Percentiles rank a stretch among this genome's conserved stretches.
phyloP scores from a whole-genome alignment of 1,140 invertebrate genomes.

The Telenomus remus region DNA sequence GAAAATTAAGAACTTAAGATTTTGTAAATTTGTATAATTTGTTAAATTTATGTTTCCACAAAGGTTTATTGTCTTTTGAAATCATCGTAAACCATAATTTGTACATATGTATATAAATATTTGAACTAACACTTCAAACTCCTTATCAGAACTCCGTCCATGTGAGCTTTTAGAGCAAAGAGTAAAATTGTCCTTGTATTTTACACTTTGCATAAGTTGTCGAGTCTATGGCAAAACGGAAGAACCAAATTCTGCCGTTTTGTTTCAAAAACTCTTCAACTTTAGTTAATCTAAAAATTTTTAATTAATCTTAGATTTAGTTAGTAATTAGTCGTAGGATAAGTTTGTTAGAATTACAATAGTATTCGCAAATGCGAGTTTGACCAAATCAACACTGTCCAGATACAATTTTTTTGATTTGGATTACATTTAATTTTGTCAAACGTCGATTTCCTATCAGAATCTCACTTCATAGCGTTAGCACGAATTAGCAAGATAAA shows the following conservation, averaged over 20 bases:
- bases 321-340: too few species aligned
- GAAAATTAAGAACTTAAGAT: neutral
- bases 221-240: too few species aligned
- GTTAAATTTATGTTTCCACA: constrained; percentile 20
- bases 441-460: neutral
- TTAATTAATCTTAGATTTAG: too few species aligned
- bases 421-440: too few species aligned
- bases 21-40: constrained; percentile 30
- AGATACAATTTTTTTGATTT: too few species aligned
- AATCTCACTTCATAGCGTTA: neutral
- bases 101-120: constrained; percentile 40
- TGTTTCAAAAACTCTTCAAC: neutral
- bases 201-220: constrained; percentile 62
- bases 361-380: too few species aligned
- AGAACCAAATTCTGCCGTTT: neutral
- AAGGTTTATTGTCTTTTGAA: constrained; percentile 11
- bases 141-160: constrained; percentile 71
- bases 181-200: constrained; percentile 5
- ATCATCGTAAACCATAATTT: neutral
- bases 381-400: too few species aligned
- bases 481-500: neutral
- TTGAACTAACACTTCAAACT: constrained; percentile 9
- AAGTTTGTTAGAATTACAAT: too few species aligned
- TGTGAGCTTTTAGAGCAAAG: constrained; percentile 65
- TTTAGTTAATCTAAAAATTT: constrained; percentile 5